A percentile compares a stretch with the other conserved stretches of the same genome.
Evolutionary conservation across 1,140 invertebrate genomes (phyloP).

Genomic region (Bombus consobrinus): DNA sequence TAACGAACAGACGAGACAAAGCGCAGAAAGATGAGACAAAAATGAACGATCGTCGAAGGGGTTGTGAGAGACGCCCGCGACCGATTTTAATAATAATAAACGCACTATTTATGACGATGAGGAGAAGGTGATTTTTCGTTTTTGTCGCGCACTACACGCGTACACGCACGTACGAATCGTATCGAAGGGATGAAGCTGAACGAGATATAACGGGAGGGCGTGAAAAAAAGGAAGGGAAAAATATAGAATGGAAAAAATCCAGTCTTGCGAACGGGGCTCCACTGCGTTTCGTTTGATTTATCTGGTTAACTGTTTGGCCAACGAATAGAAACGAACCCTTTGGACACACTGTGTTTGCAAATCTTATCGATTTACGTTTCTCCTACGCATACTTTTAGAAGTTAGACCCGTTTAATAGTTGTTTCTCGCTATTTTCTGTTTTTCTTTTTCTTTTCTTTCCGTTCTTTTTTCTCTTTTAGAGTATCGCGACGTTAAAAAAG

Average conservation of each 20-base stretch:
- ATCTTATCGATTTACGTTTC: slow-evolving; percentile 45
- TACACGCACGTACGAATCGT: neutral
- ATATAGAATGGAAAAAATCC: slow-evolving; percentile 11
- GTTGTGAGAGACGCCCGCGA: slow-evolving; percentile 31
- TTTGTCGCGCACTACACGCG: neutral
- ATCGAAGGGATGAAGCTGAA: neutral
- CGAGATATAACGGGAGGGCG: neutral
- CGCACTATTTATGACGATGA: slow-evolving; percentile 56
- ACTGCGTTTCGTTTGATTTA: slow-evolving; percentile 49
- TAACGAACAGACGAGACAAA: slow-evolving; percentile 66
- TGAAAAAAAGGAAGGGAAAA: neutral
- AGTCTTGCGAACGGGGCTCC: slow-evolving; percentile 30
- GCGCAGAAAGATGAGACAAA: slow-evolving; percentile 6
- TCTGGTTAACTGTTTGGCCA: slow-evolving; percentile 31
- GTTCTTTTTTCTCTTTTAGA: slow-evolving; percentile 39
- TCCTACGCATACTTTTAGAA: slow-evolving; percentile 57
- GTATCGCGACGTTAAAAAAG: slow-evolving; percentile 55
- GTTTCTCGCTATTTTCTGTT: slow-evolving; percentile 41
- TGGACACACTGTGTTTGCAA: slow-evolving; percentile 36
- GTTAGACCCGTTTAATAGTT: slow-evolving; percentile 62
- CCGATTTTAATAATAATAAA: slow-evolving; percentile 70
- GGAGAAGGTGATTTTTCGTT: slow-evolving; percentile 7
- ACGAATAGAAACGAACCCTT: slow-evolving; percentile 33
- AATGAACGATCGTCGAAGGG: slow-evolving; percentile 64
- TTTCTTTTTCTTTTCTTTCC: slow-evolving; percentile 34